Evolutionary conservation across 2,888 invertebrate genomes (phyloP).

Genomic region (Pyrgus malvae): DNA sequence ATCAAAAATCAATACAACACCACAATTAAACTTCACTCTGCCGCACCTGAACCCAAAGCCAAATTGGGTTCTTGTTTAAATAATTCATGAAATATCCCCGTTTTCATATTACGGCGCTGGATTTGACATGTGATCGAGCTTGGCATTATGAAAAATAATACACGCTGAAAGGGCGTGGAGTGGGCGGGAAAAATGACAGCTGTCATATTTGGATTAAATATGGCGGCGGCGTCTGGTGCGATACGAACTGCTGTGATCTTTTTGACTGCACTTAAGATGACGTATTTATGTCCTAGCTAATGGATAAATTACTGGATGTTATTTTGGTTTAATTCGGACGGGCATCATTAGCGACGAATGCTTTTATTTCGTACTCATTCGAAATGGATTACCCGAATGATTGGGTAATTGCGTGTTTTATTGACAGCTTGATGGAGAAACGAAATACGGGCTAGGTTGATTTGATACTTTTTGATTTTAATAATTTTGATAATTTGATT

Average conservation of each 20-base stretch:
- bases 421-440: too few species aligned
- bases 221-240: constrained; percentile 38
- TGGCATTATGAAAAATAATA: constrained; percentile 53
- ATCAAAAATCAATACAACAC: not conserved
- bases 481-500: too few species aligned
- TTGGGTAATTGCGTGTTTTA: too few species aligned
- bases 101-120: constrained; percentile 38
- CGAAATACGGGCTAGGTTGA: too few species aligned
- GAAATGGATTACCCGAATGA: too few species aligned
- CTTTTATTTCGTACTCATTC: too few species aligned
- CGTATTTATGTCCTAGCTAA: constrained; percentile 24
- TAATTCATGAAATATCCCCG: constrained; percentile 22
- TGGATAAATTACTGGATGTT: constrained; percentile 21
- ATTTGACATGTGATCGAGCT: constrained; percentile 43
- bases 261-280: constrained; percentile 18
- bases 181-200: constrained; percentile 61
- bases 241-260: constrained; percentile 21
- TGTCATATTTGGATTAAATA: constrained; percentile 64
- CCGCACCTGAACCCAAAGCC: not conserved
- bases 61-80: constrained; percentile 9
- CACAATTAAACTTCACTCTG: constrained; percentile 7
- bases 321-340: not conserved
- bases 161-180: constrained; percentile 47
- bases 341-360: too few species aligned
- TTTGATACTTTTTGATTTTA: too few species aligned